These are phyloP conservation scores for Alviniconcha marisindica DNA, from an alignment of 1,140 invertebrate species.

Conservation along the genomic window DNA sequence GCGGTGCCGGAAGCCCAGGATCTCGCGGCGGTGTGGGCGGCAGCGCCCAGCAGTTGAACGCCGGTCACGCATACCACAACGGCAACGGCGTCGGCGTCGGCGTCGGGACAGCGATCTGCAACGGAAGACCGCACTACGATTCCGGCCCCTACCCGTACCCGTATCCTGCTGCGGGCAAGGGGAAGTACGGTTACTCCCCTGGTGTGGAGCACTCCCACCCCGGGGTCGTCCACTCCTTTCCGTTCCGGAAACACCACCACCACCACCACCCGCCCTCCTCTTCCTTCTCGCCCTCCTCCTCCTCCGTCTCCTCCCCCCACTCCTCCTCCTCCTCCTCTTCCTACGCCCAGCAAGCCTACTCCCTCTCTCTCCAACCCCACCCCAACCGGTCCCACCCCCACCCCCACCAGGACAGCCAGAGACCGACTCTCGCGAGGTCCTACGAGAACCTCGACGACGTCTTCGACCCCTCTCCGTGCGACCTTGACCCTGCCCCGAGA, in stretches of 20 bases:
- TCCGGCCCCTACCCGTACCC: no score
- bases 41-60: neutral
- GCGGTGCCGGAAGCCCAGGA: neutral
- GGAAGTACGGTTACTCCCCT: neutral
- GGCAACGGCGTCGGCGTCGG: neutral
- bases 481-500: neutral
- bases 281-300: neutral
- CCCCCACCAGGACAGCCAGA: neutral
- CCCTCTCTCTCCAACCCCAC: neutral
- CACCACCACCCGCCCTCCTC: slow-evolving; percentile 12
- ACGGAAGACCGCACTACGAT: no score
- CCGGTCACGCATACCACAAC: neutral
- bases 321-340: no score
- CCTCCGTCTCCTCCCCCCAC: neutral
- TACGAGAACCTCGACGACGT: slow-evolving; percentile 36
- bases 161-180: neutral
- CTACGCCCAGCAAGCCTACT: neutral
- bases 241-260: slow-evolving; percentile 29
- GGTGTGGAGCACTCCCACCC: neutral
- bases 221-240: slow-evolving; percentile 27
- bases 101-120: no score
- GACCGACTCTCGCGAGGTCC: neutral
- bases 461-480: neutral
- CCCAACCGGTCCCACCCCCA: neutral
- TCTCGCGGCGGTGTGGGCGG: slow-evolving; percentile 1